Base-by-base conservation (phyloP, 2,113 vertebrate species). In the Semicossyphus pulcher region DNA sequence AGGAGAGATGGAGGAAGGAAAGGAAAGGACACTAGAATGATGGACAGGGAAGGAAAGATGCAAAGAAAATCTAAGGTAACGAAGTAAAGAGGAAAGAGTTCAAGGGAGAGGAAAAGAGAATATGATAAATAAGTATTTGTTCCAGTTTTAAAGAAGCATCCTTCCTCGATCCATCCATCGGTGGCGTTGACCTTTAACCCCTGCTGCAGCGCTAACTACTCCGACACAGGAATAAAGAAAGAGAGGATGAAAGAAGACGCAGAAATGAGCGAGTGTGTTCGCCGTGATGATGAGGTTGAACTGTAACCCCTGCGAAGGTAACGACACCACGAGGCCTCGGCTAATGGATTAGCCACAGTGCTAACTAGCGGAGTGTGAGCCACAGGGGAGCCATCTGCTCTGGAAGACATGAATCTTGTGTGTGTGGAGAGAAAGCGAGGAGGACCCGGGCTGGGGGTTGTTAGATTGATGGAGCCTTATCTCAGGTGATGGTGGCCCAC, bases 321-420 rank as follows among this genome's bases (percentile, higher is more conserved):
- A 57, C 14, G 21, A 63, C 61, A 14, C 37, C 10, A 0, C 36
- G 0, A 49, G 21, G 63, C 25, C 47, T 45, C 10, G 16, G 76
- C 67, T 83, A 69, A 69, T 39, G 14, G 76, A 70, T 76, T 79
- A 86, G 76, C 79, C 71, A 26, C 52, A 3, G 34, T 45, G 67
- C 71, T 86, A 86, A 62, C 66, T 45, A 44, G 60, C 28, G 3
- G 49, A 23, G 70, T 26, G 51, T 23, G 54, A 63, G 67, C 63
- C 72, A 65, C 63, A 9, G 39, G 77, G 68, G 72, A 80, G 68
- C 42, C 63, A 57, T 80, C 63, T n/a, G 26, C 8, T 60, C 2
- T 15, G 39, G 16, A 23, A n/a, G 31, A 57, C 57, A 72, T 76
- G 72, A 69, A 61, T 72, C 72, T 67, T 28, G 0, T 63, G 57